A percentile compares a stretch with the other conserved stretches of the same genome.
phyloP scores from a whole-genome alignment of 2,888 invertebrate genomes.

The Lasioglossum malachurum region DNA sequence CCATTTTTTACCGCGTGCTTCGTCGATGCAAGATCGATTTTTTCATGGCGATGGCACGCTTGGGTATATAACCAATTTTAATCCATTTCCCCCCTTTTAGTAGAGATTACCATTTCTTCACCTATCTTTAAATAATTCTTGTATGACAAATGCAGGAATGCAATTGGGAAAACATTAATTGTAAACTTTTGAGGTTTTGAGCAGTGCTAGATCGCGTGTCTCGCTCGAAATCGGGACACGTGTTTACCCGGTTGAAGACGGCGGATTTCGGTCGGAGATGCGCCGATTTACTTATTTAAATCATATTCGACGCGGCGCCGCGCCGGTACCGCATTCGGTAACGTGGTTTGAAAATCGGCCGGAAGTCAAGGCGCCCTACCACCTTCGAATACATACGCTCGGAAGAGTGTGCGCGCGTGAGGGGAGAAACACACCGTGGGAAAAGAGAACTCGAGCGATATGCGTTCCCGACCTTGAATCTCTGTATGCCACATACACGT shows the following conservation, averaged over 20 bases:
- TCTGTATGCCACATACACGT: neutral
- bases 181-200: too few relatives aligned
- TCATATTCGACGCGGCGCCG: neutral
- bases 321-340: neutral
- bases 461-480: conserved; percentile 67
- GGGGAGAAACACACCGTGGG: conserved; percentile 68
- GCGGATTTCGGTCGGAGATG: neutral
- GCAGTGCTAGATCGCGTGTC: neutral
- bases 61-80: neutral
- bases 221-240: neutral
- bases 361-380: conserved; percentile 63
- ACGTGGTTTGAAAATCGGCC: conserved; percentile 61
- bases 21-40: neutral
- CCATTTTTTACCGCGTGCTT: neutral
- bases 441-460: conserved; percentile 53
- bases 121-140: too few relatives aligned
- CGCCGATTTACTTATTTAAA: neutral
- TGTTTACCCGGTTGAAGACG: neutral
- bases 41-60: neutral
- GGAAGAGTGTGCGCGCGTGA: conserved; percentile 40
- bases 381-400: conserved; percentile 44
- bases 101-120: too few relatives aligned
- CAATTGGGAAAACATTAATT: too few relatives aligned
- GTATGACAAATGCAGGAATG: too few relatives aligned
- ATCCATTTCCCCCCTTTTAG: neutral